Base-by-base conservation (phyloP, 2,797 vertebrate species). In the Cynodonichthys magdalenae region DNA sequence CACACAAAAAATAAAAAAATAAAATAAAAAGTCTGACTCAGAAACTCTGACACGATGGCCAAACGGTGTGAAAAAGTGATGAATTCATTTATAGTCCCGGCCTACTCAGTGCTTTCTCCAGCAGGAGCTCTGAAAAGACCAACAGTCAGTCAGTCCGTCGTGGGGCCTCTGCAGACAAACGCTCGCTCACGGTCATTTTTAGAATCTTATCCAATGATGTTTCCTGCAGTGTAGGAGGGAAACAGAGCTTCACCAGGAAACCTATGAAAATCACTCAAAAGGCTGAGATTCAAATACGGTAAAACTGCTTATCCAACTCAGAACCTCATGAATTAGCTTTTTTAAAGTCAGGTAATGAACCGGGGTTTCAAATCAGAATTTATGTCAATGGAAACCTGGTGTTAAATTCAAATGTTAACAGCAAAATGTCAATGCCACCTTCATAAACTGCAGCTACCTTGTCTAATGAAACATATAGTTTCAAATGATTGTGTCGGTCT, bases 51-150 rank as follows among this genome's bases (percentile, higher is more conserved):
- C 60, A 75, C 80, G 68, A 69, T 77, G 71, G 1, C 51, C 12
- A 19, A 81, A 55, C 66, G 59, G 70, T 75, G 73, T 68, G 74
- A 80, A 68, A 59, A 73, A 76, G 66, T 68, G 49, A 74, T 72
- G 56, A 74, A 74, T 71, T 79, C 8, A 73, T 82, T 79, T 75
- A 69, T 70, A 79, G 71, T 74, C 52, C 79, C 77, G 48, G 66
- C 68, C 78, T 72, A 84, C 77, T 75, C 75, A 70, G 62, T 82
- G 63, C 69, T 81, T 83, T 74, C 75, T 73, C 74, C 79, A 76
- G 57, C 24, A 11, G 55, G 59, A 65, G 71, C 64, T 71, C 39
- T 49, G 68, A 64, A 69, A 66, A 67, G 76, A 82, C 81, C 74
- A 77, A 49, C 74, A 82, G 76, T 74, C 77, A 73, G 73, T 75